Evolutionary conservation across 2,113 vertebrate genomes (phyloP).

Genomic region (Dryoscopus gambensis): DNA sequence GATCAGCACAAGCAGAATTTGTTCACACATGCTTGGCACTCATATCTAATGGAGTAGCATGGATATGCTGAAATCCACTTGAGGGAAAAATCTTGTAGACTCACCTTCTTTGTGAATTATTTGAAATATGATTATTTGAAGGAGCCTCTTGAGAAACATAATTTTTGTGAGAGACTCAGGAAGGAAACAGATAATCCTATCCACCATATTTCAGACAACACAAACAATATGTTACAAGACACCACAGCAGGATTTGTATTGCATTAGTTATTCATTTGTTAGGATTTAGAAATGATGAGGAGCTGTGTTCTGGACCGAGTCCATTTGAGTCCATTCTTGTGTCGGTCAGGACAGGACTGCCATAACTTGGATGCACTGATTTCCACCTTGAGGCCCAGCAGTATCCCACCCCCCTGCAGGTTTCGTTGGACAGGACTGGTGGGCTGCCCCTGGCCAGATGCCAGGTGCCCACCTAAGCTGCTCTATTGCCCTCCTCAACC

Average conservation of each 20-base stretch:
- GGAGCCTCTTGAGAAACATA: neutral
- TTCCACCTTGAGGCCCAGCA: fast-evolving
- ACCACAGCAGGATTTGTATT: neutral
- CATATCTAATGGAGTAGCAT: neutral
- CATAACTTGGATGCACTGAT: neutral
- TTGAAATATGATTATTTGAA: neutral
- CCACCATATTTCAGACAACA: neutral
- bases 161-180: neutral
- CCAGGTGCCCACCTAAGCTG: neutral
- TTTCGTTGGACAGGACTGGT: neutral
- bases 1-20: neutral
- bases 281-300: neutral
- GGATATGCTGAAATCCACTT: neutral
- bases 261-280: neutral
- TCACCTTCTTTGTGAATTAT: neutral
- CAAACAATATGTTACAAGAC: neutral
- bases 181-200: neutral
- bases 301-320: neutral
- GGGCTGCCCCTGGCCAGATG: neutral
- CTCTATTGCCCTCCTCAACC: neutral
- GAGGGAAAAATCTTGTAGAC: neutral
- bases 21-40: neutral
- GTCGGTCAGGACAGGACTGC: neutral
- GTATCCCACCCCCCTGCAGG: neutral
- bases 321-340: neutral